phyloP scores from a whole-genome alignment of 2,888 invertebrate genomes.

The Vannuccia rotundouncinata region DNA sequence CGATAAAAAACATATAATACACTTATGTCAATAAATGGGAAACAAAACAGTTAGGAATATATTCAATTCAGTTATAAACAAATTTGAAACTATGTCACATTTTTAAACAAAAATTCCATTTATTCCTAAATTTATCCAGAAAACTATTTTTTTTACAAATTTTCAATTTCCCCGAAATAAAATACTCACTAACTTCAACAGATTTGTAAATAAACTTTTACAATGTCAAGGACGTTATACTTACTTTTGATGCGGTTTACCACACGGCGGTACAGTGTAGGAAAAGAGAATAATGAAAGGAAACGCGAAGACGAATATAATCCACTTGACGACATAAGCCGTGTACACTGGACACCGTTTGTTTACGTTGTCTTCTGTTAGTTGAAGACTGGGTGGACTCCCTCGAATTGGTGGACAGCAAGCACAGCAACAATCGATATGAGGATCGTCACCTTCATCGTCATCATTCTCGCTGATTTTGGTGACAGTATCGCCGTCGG shows the following conservation, averaged over 20 bases:
- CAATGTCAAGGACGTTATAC: background rate
- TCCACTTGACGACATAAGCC: conserved; percentile 35
- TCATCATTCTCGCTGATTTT: background rate
- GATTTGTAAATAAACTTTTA: too few relatives aligned
- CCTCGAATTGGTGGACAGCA: conserved; percentile 28
- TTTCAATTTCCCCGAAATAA: too few relatives aligned
- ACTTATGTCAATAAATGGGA: too few relatives aligned
- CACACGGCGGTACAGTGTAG: conserved; percentile 36
- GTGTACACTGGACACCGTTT: background rate
- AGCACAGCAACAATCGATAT: conserved; percentile 22
- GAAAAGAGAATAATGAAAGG: conserved; percentile 36
- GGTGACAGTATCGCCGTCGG: too few relatives aligned
- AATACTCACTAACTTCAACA: too few relatives aligned
- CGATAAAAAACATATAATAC: too few relatives aligned
- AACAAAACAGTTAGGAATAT: too few relatives aligned
- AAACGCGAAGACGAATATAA: conserved; percentile 35
- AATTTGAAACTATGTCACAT: too few relatives aligned
- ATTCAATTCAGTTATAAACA: too few relatives aligned
- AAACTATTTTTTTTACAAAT: too few relatives aligned
- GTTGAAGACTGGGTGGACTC: background rate
- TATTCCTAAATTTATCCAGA: too few relatives aligned
- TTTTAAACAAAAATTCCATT: too few relatives aligned
- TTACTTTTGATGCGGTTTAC: conserved; percentile 33
- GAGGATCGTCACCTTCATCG: background rate
- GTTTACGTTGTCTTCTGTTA: background rate